Evolutionary conservation across 2,888 invertebrate species (phyloP).

Genomic region (Endomychus coccineus): DNA sequence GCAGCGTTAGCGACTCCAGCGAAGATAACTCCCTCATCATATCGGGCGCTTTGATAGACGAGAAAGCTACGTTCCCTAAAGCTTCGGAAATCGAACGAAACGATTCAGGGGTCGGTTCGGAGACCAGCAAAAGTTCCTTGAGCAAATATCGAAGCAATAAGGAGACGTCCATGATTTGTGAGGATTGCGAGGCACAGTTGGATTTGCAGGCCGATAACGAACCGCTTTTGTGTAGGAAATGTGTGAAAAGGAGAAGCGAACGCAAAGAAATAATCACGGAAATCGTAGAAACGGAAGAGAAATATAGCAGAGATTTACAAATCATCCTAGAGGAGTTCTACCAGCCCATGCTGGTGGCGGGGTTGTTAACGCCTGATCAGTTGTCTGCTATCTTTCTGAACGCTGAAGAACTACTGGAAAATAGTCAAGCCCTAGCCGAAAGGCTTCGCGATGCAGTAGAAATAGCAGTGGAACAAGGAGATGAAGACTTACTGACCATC

Average conservation of each 20-base stretch:
- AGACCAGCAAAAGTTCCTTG: constrained; percentile 80
- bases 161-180: constrained; percentile 51
- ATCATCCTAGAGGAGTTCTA: constrained; percentile 91
- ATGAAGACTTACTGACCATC: constrained; percentile 78
- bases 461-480: constrained; percentile 72
- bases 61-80: constrained; percentile 51
- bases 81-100: constrained; percentile 79
- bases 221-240: constrained; percentile 79
- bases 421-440: constrained; percentile 74
- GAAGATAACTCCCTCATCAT: constrained; percentile 70
- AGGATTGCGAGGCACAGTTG: constrained; percentile 78
- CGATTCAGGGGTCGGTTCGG: constrained; percentile 88
- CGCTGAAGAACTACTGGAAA: constrained; percentile 83
- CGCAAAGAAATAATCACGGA: constrained; percentile 91
- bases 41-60: constrained; percentile 52
- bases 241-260: constrained; percentile 79
- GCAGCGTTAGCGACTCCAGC: constrained; percentile 77
- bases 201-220: constrained; percentile 71
- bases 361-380: constrained; percentile 84
- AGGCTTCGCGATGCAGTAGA: constrained; percentile 81
- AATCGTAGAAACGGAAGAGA: constrained; percentile 93
- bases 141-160: constrained; percentile 64
- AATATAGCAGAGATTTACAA: constrained; percentile 86
- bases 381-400: constrained; percentile 88
- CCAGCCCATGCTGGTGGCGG: constrained; percentile 88